Evolutionary conservation across 92 coral and sea anemone genomes (phyloP).

Genomic region (Muricea muricata): DNA sequence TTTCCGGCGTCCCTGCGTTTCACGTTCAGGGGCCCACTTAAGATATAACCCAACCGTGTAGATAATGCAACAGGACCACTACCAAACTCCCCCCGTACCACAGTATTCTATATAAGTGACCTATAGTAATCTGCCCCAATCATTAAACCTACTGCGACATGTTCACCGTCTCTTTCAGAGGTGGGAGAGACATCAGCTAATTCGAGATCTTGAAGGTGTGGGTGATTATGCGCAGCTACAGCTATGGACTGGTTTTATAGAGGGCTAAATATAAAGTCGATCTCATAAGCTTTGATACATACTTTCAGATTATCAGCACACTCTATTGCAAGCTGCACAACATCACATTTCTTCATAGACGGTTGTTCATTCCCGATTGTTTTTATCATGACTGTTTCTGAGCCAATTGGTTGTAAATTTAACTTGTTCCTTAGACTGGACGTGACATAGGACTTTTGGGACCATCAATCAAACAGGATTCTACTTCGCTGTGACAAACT

Average conservation of each 20-base stretch:
- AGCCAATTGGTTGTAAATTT: not conserved
- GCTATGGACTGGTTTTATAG: conserved; percentile 21
- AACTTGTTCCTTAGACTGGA: not conserved
- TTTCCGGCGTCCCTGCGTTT: too few species aligned
- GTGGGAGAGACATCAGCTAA: conserved; percentile 26
- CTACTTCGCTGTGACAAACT: not conserved
- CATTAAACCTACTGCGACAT: conserved; percentile 22
- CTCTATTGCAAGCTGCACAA: not conserved
- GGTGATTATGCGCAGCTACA: conserved; percentile 29
- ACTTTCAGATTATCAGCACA: conserved; percentile 17
- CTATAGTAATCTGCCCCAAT: conserved; percentile 52
- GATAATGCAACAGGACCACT: conserved; percentile 40
- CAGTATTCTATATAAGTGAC: conserved; percentile 36
- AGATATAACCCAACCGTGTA: conserved; percentile 39
- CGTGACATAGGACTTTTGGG: conserved; percentile 1
- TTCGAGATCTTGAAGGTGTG: conserved; percentile 30
- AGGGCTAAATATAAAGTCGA: conserved; percentile 31
- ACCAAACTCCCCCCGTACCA: conserved; percentile 47
- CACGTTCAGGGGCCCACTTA: conserved; percentile 38
- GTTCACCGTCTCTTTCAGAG: not conserved
- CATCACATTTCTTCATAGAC: not conserved
- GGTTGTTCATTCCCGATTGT: conserved; percentile 19
- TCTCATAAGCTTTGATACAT: conserved; percentile 25
- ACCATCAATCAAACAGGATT: conserved; percentile 6
- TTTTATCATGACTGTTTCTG: not conserved